phyloP scores from a whole-genome alignment of 2,888 invertebrate species.

The Drosophila maculinotata region DNA sequence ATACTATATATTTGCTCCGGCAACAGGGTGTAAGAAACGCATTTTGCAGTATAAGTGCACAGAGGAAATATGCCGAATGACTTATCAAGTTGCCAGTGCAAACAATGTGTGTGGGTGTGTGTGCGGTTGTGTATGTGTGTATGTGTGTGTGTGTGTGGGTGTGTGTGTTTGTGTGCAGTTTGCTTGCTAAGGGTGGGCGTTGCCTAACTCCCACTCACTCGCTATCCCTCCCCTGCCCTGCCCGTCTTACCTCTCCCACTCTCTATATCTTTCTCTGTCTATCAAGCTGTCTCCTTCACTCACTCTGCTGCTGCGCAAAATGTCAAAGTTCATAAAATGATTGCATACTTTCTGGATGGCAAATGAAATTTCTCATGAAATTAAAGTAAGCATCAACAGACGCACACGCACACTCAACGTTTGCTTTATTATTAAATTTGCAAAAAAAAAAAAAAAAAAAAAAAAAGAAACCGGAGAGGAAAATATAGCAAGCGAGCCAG shows the following conservation, averaged over 20 bases:
- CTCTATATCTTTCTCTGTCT: background rate
- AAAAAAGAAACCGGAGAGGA: background rate
- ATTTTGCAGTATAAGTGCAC: constrained; percentile 21
- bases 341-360: constrained; percentile 64
- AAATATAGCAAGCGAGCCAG: constrained; percentile 16
- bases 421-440: constrained; percentile 50
- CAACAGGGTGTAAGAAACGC: constrained; percentile 5
- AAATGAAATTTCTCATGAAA: constrained; percentile 59
- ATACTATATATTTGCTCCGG: too few relatives aligned
- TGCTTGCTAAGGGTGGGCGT: constrained; percentile 20
- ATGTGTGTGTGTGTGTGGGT: constrained; percentile 22
- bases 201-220: constrained; percentile 7
- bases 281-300: constrained; percentile 3
- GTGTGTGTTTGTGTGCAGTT: constrained; percentile 14
- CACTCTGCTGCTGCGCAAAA: constrained; percentile 37
- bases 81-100: constrained; percentile 44
- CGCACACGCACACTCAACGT: constrained; percentile 11
- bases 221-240: background rate
- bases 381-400: constrained; percentile 50
- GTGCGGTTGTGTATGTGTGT: too few relatives aligned
- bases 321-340: constrained; percentile 62
- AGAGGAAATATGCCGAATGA: constrained; percentile 57
- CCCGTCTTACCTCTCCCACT: too few relatives aligned
- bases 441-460: constrained; percentile 13
- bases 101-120: constrained; percentile 31